A percentile compares a stretch with the other conserved stretches of the same genome.
Conservation (phyloP, 2,888 invertebrate species). For the Zygothrica quintamaculata region DNA sequence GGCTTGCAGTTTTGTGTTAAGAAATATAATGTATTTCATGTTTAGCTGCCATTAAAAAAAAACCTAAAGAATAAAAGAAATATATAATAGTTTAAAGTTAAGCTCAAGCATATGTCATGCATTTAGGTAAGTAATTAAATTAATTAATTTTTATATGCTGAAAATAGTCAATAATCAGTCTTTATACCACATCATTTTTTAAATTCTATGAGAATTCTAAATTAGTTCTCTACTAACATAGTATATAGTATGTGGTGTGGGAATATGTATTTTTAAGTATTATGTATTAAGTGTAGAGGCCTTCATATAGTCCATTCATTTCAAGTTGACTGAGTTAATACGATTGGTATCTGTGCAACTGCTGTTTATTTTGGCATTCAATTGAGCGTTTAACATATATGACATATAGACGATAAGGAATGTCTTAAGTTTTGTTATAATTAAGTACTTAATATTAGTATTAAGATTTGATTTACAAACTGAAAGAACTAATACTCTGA, state of each 20-base stretch:
- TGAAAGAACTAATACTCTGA: too few relatives aligned
- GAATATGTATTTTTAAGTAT: too few relatives aligned
- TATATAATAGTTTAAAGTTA: constrained; percentile 32
- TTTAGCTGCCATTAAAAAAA: constrained; percentile 51
- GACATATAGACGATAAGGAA: constrained; percentile 14
- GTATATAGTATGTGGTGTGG: too few relatives aligned
- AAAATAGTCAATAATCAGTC: constrained; percentile 37
- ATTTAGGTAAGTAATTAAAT: constrained; percentile 74
- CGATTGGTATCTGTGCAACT: constrained; percentile 50
- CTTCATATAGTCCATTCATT: constrained; percentile 46
- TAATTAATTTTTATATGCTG: constrained; percentile 71
- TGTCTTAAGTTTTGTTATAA: not conserved
- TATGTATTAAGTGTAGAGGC: constrained; percentile 37
- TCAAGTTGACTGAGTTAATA: constrained; percentile 44
- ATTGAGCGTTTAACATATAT: constrained; percentile 33
- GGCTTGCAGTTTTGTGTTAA: constrained; percentile 24
- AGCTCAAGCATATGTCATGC: constrained; percentile 48
- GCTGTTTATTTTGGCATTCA: constrained; percentile 46
- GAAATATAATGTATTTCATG: constrained; percentile 48
- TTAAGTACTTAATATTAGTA: not conserved
- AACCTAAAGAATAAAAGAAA: constrained; percentile 21
- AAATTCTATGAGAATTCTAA: constrained; percentile 11
- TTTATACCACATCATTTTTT: constrained; percentile 37
- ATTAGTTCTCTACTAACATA: constrained; percentile 27
- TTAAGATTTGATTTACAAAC: not conserved